Conservation (phyloP, 2,888 invertebrate species). For the Macaria notata region DNA sequence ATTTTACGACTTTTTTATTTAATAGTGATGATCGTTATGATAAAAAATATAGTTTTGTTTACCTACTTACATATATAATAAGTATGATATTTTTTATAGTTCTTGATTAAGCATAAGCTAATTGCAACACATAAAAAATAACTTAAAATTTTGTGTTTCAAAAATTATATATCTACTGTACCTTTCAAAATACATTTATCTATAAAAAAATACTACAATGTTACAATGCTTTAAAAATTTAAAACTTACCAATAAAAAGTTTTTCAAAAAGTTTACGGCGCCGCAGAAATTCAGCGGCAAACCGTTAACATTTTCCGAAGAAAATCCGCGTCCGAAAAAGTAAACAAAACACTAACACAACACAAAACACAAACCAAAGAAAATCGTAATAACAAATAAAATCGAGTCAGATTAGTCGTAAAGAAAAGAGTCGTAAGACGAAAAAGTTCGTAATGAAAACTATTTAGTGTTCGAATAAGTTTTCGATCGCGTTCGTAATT, state of each 20-base stretch:
- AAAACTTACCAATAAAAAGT: conserved; percentile 24
- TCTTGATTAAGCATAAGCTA: no score
- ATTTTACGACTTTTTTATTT: conserved; percentile 13
- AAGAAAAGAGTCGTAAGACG: conserved; percentile 6
- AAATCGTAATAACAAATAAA: conserved; percentile 7
- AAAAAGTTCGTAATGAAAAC: conserved; percentile 8
- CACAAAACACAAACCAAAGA: conserved; percentile 25
- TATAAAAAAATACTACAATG: no score
- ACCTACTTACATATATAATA: conserved; percentile 1
- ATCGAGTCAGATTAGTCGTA: conserved; percentile 8
- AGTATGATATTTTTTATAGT: conserved; percentile 4
- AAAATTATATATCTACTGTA: no score
- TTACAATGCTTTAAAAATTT: no score
- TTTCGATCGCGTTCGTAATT: conserved; percentile 48
- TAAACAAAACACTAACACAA: conserved; percentile 29
- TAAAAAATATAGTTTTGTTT: conserved; percentile 7
- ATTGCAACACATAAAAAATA: no score
- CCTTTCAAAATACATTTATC: no score
- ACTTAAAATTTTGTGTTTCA: no score
- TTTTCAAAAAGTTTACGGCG: conserved; percentile 19
- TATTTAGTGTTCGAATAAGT: conserved; percentile 30
- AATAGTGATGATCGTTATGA: conserved; percentile 12
- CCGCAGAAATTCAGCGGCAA: conserved; percentile 18
- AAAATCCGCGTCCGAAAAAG: conserved; percentile 20
- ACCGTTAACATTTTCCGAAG: conserved; percentile 29